Percentiles rank a stretch among this genome's conserved stretches.
Evolutionary conservation across 2,113 vertebrate genomes (phyloP).

Genomic region (Ivindomyrus marchei): DNA sequence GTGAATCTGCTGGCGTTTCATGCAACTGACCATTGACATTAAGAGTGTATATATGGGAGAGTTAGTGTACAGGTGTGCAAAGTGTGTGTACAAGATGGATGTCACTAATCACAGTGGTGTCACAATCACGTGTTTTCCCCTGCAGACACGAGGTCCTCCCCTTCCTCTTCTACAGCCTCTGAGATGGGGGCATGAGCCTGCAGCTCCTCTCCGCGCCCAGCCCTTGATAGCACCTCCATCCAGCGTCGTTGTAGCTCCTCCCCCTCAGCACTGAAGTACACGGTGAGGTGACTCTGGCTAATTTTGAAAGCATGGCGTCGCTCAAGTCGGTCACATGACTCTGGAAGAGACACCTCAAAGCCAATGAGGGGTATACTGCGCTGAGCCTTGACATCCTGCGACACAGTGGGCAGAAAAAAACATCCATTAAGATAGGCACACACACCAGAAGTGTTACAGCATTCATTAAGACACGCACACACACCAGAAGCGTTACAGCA

Average conservation of each 20-base stretch:
- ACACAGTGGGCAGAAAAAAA: neutral
- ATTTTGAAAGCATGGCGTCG: constrained; percentile 79
- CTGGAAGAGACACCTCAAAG: constrained; percentile 74
- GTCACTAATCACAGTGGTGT: constrained; percentile 11
- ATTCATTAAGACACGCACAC: neutral
- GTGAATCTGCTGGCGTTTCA: constrained; percentile 41
- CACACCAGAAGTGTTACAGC: neutral
- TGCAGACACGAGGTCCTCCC: constrained; percentile 46
- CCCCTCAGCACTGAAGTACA: constrained; percentile 80
- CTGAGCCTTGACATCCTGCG: constrained; percentile 83
- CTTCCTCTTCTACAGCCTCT: constrained; percentile 68
- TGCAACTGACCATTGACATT: constrained; percentile 46
- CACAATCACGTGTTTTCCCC: constrained; percentile 60
- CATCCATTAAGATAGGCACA: neutral
- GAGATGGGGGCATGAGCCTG: constrained; percentile 55
- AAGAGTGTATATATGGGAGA: constrained; percentile 27
- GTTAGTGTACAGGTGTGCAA: constrained; percentile 31
- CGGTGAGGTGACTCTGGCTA: constrained; percentile 81
- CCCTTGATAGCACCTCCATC: constrained; percentile 73
- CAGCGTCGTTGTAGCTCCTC: constrained; percentile 78
- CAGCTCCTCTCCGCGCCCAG: constrained; percentile 72
- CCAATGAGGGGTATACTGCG: constrained; percentile 82
- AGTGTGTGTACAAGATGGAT: constrained; percentile 14
- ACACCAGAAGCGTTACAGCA: neutral
- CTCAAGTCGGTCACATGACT: constrained; percentile 76